phyloP scores from a whole-genome alignment of 2,888 invertebrate genomes.

The Salpingus planirostris region DNA sequence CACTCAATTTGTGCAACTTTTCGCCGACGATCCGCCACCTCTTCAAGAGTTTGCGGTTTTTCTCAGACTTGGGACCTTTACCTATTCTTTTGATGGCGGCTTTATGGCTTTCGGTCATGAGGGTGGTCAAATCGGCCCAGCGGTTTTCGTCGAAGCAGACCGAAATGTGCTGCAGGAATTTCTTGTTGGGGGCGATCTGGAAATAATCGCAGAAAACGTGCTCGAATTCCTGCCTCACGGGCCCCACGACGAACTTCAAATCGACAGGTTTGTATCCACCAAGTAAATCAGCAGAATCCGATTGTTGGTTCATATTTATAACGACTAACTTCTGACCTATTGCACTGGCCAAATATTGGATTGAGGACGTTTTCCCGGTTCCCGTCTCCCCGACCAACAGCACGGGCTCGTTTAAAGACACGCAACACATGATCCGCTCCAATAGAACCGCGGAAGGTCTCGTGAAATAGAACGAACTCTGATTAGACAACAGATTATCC shows the following conservation, averaged over 20 bases:
- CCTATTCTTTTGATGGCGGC: slow-evolving; percentile 43
- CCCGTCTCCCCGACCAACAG: slow-evolving; percentile 97
- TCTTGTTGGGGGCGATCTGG: slow-evolving; percentile 65
- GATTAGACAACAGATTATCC: slow-evolving; percentile 19
- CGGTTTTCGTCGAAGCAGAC: slow-evolving; percentile 63
- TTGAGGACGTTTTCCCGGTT: slow-evolving; percentile 92
- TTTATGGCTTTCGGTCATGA: slow-evolving; percentile 67
- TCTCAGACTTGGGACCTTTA: neutral
- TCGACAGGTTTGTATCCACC: slow-evolving; percentile 98
- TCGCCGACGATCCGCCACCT: slow-evolving; percentile 17
- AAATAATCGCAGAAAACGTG: slow-evolving; percentile 71
- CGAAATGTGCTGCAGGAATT: slow-evolving; percentile 74
- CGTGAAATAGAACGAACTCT: slow-evolving; percentile 69
- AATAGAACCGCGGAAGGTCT: slow-evolving; percentile 70
- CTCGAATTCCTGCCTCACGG: slow-evolving; percentile 77
- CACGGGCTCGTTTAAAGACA: slow-evolving; percentile 78
- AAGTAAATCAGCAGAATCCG: slow-evolving; percentile 90
- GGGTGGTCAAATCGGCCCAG: slow-evolving; percentile 61
- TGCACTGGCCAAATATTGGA: slow-evolving; percentile 82
- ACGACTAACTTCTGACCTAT: slow-evolving; percentile 81
- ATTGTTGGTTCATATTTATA: slow-evolving; percentile 98
- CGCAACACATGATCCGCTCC: slow-evolving; percentile 81
- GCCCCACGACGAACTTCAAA: slow-evolving; percentile 70
- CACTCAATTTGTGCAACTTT: slow-evolving; percentile 48
- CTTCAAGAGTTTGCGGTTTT: slow-evolving; percentile 30